Evolutionary conservation across 2,797 vertebrate genomes (phyloP), one percentile per base, ranked within the genome.

Genomic region (Capromys pilorides): DNA sequence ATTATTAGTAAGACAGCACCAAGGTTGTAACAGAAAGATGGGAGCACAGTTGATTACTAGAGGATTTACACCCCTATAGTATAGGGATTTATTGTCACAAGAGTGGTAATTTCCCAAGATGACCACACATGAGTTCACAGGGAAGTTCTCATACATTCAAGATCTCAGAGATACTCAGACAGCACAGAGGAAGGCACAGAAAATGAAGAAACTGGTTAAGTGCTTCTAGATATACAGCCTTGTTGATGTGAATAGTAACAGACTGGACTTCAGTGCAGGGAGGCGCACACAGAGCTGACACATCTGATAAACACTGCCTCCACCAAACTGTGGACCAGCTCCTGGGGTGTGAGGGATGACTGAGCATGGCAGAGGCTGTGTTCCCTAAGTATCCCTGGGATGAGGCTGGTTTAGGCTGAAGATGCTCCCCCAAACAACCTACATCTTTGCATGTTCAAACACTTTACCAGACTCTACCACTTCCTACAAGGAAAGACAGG

Each of bases 281-380:
- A 54, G 64, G 24, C 41, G 41, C 19, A 75, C 9, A 39, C 0
- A 24, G n/a, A 36, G 28, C 59, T 61, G 9, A 16, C 0, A 2
- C n/a, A 59, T 73, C 22, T 73, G 69, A 71, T 88, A 91, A n/a
- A 51, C 3, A 10, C 33, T 4, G 19, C 26, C 18, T 54, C 22
- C 41, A 0, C 18, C 36, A 31, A 7, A 36, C 36, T 24, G 1
- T 1, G 26, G 26, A 62, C n/a, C 36, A 57, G 36, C 10, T 28
- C 67, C 51, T 14, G 0, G 24, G 26, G 77, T 9, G 14, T 41
- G 0, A 2, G 49, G 59, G 36, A 73, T 14, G 4, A 6, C 4
- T 9, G 45, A 39, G 9, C n/a, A 1, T 0, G n/a, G 28, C 7
- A 31, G 14, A 49, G 5, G 24, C 41, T 39, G 18, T 2, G 24